Base-by-base conservation (phyloP, 2,888 invertebrate genomes). In the Troilus luridus region DNA sequence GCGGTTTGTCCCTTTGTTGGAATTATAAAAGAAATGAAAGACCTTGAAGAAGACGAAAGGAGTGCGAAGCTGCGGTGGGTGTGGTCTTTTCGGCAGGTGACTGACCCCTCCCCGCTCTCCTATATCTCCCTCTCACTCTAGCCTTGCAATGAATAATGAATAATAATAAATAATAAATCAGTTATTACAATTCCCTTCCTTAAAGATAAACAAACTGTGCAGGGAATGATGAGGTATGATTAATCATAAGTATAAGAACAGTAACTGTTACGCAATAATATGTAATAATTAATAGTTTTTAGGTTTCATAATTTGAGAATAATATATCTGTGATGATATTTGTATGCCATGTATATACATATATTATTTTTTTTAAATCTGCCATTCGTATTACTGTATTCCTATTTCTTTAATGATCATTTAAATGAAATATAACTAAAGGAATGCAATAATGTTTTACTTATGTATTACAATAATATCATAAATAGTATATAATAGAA, bases 81-180 rank as follows among this genome's bases (percentile, higher is more conserved):
- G 85, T 85, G 85, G 85, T 85, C 85, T 56, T 85, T 85, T 85
- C n/a, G 85, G 85, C 56, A 58, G 85, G 85, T 85, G 85, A 85
- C n/a, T 85, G 85, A 85, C 85, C 85, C 56, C 85, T 85, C 56
- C n/a, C 56, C 56, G n/a, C n/a, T 85, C 85, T 0, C n/a, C 85
- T 7, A 3, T 24, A 54, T 41, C 54, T 2, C 56, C 7, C 59
- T 14, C 59, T 14, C 59, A 59, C 41, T 41, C 41, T 41, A 41
- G 41, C 1, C 10, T 14, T 77, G 27, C 72, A 41, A 21, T 27
- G 72, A 41, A 56, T 56, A 56, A 85, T 85, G 54, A 85, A 56
- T 85, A 54, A 54, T 3, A 85, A 12, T 85, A 85, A 12, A 2
- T 56, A n/a, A n/a, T 56, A 14, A 85, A 85, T 85, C n/a, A 56